A percentile compares a stretch with the other conserved stretches of the same genome.
These are phyloP conservation scores for Oryctes rhinoceros DNA, from an alignment of 1,140 invertebrate genomes.

Conservation along the genomic window DNA sequence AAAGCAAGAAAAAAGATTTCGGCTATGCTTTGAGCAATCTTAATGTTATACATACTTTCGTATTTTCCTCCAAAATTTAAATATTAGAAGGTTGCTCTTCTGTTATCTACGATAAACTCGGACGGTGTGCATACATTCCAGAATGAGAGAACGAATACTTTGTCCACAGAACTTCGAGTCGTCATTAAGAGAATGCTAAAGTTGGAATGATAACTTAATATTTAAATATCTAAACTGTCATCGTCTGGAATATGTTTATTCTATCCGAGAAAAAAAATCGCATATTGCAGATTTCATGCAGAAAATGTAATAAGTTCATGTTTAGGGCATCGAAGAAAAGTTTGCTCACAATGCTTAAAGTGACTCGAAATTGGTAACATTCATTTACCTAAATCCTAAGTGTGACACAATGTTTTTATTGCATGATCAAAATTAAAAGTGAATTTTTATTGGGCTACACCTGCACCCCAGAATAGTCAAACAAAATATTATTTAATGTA, in stretches of 20 bases:
- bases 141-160: background rate
- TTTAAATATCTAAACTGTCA: constrained; percentile 15
- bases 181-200: constrained; percentile 31
- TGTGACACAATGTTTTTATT: constrained; percentile 11
- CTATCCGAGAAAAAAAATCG: too few species aligned
- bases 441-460: constrained; percentile 20
- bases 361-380: background rate
- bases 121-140: too few species aligned
- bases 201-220: background rate
- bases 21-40: too few species aligned
- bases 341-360: background rate
- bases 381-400: constrained; percentile 20
- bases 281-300: too few species aligned
- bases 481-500: background rate
- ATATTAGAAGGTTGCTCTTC: too few species aligned
- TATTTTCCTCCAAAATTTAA: too few species aligned
- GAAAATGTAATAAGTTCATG: background rate
- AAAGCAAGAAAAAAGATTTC: too few species aligned
- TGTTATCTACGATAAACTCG: too few species aligned
- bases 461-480: background rate
- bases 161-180: constrained; percentile 16
- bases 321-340: constrained; percentile 14
- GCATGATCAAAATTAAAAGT: constrained; percentile 7
- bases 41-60: too few species aligned
- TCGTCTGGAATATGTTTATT: background rate